Evolutionary conservation across 2,888 invertebrate genomes (phyloP), one percentile per base, ranked within the genome.

Genomic region (Agrochola circellaris): DNA sequence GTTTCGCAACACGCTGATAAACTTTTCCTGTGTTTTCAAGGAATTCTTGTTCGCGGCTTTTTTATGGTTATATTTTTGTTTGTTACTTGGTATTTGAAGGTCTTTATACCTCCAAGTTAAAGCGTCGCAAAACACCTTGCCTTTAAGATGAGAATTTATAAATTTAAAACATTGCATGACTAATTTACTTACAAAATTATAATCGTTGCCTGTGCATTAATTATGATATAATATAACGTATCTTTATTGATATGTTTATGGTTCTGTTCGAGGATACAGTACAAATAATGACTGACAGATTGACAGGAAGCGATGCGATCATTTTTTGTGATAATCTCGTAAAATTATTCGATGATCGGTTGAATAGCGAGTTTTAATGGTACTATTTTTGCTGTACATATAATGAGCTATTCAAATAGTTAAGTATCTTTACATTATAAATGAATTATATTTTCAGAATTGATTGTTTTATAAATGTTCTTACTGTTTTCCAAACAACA

Each of bases 391-490:
- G 23, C 5, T 70, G 30, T 51, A 11, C 48, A 38, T 45, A 56
- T 83, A 74, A 83, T 77, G 62, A 48, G 68, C 26, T 72, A 66
- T 78, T 62, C 54, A 72, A 64, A 78, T 65, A 48, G n/a, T 51
- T 78, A 30, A 13, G n/a, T 54, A 69, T 23, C 38, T 38, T 38
- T 17, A 73, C 23, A 51, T 75, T 66, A 51, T 38, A 81, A 71
- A 56, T 48, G 66, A 70, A 67, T 82, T 73, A 26, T 76, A 23
- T 45, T 77, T 77, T 62, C 34, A 2, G 56, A 34, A 62, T 67
- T 77, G 70, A 82, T 82, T 71, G 73, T 60, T 83, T 82, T 83
- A 83, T 83, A 86, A 83, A 78, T 77, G 66, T 51, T 58, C 13
- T 56, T 72, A 58, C 67, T 61, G 48, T 58, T 75, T 56, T 56